phyloP scores from a whole-genome alignment of 2,797 vertebrate genomes.

The Nyctibius grandis region DNA sequence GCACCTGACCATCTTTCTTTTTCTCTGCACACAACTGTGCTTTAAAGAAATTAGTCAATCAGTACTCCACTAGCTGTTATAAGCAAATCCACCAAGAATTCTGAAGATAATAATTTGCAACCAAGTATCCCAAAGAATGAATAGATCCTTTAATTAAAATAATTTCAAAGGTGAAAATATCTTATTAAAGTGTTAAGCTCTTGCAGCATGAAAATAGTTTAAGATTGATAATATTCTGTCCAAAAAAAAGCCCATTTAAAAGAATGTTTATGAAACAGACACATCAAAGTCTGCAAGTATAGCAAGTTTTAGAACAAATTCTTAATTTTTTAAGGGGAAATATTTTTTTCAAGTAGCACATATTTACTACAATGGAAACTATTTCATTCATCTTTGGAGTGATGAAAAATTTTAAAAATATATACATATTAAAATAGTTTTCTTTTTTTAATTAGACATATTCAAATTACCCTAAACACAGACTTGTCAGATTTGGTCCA shows the following conservation, averaged over 20 bases:
- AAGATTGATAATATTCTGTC: neutral
- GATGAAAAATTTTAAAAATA: neutral
- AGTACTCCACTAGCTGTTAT: neutral
- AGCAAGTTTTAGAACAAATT: neutral
- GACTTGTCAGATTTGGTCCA: neutral
- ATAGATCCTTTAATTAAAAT: neutral
- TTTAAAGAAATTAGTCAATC: neutral
- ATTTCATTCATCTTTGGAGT: neutral
- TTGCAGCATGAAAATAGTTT: neutral
- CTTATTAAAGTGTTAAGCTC: neutral
- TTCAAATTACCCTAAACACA: neutral
- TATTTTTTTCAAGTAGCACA: too few species aligned
- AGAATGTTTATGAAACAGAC: neutral
- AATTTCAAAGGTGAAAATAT: neutral
- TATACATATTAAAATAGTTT: neutral
- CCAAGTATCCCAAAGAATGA: neutral
- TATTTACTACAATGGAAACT: neutral
- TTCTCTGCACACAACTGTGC: neutral
- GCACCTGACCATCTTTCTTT: neutral
- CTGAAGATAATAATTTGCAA: neutral
- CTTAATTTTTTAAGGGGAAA: neutral
- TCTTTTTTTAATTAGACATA: neutral
- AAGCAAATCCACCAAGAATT: neutral
- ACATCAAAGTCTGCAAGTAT: neutral
- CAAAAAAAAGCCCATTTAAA: neutral